Evolutionary conservation across 64 coral and sea anemone genomes (phyloP), one percentile per base, ranked within the genome.

Genomic region (Montipora efflorescens): DNA sequence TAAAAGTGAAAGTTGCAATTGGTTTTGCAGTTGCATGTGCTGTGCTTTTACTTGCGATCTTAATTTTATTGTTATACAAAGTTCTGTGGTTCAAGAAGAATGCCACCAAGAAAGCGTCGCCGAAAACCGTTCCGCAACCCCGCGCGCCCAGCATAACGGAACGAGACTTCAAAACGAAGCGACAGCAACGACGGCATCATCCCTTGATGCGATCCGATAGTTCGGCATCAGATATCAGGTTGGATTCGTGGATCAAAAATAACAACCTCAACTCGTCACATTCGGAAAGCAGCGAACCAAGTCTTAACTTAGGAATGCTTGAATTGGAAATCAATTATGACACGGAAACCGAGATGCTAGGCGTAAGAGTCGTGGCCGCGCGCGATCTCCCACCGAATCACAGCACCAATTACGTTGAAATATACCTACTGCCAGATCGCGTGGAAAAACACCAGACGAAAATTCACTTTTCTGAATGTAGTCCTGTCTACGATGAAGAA

Each of bases 151-250:
- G 49, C 52, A 16, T 88, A 16, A 21, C 61, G 16, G 93, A 92
- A 76, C 55, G 79, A 3, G 80, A 90, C 8, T 94, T 88, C n/a
- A 51, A 72, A 3, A 71, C 67, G 10, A 47, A 61, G 8, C 82
- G 90, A 4, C 83, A 85, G 22, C 93, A 94, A 53, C 86, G 90
- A 1, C 77, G 96, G 2, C 96, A 92, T 59, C 82, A 74, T 12
- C 89, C 96, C 8, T 85, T 98, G n/a, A 98, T 98, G 96, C 82
- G 88, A 90, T 87, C 96, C 3, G 96, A 98, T 78, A 98, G 92
- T 74, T 93, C 92, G 1, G 59, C 48, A 5, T 93, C 92, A 13
- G 92, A 93, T 0, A 71, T 93, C 55, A 58, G 23, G 64, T 13
- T 93, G 1, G 74, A 77, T 22, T 64, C 69, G 0, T 80, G 59